Evolutionary conservation across 2,888 invertebrate species (phyloP).

Genomic region (Cerastoderma edule): DNA sequence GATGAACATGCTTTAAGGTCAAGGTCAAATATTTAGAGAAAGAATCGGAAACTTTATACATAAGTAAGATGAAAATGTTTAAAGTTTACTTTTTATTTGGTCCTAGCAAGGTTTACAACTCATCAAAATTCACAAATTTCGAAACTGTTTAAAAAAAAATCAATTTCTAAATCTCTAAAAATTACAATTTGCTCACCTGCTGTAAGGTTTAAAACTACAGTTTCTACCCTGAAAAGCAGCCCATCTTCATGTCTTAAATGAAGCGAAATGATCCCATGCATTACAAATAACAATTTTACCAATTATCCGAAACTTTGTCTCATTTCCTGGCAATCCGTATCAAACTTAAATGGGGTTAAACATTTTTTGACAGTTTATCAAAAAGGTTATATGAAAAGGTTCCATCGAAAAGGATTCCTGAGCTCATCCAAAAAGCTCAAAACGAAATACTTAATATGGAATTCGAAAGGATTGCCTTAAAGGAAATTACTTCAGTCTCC

Average conservation of each 20-base stretch:
- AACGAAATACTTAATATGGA: slow-evolving; percentile 22
- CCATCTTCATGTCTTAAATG: not conserved
- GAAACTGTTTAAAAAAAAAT: slow-evolving; percentile 5
- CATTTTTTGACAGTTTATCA: slow-evolving; percentile 25
- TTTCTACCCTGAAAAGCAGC: slow-evolving; percentile 27
- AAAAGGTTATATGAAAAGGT: not conserved
- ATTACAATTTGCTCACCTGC: slow-evolving; percentile 52
- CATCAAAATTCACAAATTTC: slow-evolving; percentile 5
- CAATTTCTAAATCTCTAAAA: slow-evolving; percentile 10
- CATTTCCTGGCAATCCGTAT: slow-evolving; percentile 15
- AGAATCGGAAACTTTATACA: slow-evolving; percentile 6
- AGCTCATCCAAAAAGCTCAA: not conserved
- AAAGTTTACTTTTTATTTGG: slow-evolving; percentile 25
- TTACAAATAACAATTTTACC: slow-evolving; percentile 12
- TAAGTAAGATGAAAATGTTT: slow-evolving; percentile 20
- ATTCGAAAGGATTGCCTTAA: slow-evolving; percentile 17
- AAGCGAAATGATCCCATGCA: slow-evolving; percentile 21
- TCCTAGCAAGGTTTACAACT: slow-evolving; percentile 20
- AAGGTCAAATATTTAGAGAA: slow-evolving; percentile 11
- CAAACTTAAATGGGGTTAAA: slow-evolving; percentile 1
- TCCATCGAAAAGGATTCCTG: slow-evolving; percentile 22
- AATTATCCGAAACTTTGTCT: slow-evolving; percentile 17
- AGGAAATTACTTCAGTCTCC: slow-evolving; percentile 10
- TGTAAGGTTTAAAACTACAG: slow-evolving; percentile 27
- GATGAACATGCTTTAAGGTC: slow-evolving; percentile 37